A percentile compares a stretch with the other conserved stretches of the same genome.
These are phyloP conservation scores for Melanerpes aurifrons DNA, from an alignment of 2,113 vertebrate genomes.

Conservation along the genomic window DNA sequence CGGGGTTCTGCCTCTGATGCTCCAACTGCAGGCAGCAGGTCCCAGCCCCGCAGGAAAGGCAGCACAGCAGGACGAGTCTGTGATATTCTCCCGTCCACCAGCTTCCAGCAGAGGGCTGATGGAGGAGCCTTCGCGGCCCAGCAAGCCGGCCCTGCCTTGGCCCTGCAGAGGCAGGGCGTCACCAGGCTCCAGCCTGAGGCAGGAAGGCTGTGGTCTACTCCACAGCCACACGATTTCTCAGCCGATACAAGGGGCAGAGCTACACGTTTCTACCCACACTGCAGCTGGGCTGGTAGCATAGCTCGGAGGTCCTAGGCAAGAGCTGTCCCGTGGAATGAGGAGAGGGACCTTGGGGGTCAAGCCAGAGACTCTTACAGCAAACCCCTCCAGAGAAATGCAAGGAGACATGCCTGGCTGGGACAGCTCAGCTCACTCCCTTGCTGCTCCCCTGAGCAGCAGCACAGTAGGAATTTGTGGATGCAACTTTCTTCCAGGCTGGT, in stretches of 20 bases:
- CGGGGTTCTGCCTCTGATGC: background rate
- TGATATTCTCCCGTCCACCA: background rate
- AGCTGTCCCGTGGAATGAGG: rapidly evolving
- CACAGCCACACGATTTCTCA: rapidly evolving
- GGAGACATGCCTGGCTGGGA: rapidly evolving
- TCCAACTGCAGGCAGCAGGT: background rate
- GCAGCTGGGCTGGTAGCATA: background rate
- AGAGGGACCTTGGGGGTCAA: background rate
- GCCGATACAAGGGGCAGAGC: background rate
- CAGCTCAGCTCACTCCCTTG: background rate
- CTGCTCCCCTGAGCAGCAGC: background rate
- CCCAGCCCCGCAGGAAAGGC: background rate
- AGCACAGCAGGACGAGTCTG: background rate
- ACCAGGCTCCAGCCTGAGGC: background rate
- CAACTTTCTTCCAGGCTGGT: background rate
- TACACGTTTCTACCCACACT: rapidly evolving
- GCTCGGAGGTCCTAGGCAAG: rapidly evolving
- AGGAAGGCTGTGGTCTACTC: too few species aligned
- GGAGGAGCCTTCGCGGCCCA: background rate
- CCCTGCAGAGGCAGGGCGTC: rapidly evolving
- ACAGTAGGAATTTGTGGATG: background rate
- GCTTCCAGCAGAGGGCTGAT: background rate
- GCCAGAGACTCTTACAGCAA: background rate
- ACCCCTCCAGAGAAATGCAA: too few species aligned
- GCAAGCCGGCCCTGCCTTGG: background rate